A percentile compares a stretch with the other conserved stretches of the same genome.
phyloP scores from a whole-genome alignment of 1,140 invertebrate species.

The Pseudomyrmex cubaensis region DNA sequence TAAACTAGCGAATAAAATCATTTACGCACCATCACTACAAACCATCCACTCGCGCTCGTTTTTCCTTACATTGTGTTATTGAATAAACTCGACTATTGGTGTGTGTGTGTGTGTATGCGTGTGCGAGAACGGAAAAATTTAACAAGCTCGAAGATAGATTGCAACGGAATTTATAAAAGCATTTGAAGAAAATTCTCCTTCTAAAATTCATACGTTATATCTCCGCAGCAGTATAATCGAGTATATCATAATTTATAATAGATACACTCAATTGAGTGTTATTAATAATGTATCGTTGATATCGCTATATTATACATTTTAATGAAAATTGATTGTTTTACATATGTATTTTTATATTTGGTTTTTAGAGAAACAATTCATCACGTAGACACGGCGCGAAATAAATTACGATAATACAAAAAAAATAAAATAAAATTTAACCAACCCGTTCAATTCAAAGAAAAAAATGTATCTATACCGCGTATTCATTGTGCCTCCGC shows the following conservation, averaged over 20 bases:
- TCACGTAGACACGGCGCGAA: background rate
- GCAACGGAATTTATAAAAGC: background rate
- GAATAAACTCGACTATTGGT: background rate
- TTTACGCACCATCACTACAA: background rate
- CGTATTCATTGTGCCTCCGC: conserved; percentile 19
- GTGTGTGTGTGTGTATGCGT: too few relatives aligned
- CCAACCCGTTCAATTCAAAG: background rate
- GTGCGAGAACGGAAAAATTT: conserved; percentile 22
- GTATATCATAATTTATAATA: background rate
- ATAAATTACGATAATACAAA: background rate
- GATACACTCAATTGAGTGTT: background rate
- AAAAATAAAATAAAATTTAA: background rate
- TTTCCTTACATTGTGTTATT: background rate
- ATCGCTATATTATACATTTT: background rate
- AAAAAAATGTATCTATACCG: conserved; percentile 13
- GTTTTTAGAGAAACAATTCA: background rate
- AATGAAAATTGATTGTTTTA: background rate
- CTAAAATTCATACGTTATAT: background rate
- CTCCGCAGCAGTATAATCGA: background rate
- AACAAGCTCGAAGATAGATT: conserved; percentile 29
- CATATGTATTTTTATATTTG: background rate
- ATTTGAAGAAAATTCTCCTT: background rate
- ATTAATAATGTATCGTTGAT: background rate
- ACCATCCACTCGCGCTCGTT: conserved; percentile 1
- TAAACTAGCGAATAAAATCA: background rate